Evolutionary conservation across 2,888 invertebrate genomes (phyloP), one percentile per base, ranked within the genome.

Genomic region (Catocala fraxini): DNA sequence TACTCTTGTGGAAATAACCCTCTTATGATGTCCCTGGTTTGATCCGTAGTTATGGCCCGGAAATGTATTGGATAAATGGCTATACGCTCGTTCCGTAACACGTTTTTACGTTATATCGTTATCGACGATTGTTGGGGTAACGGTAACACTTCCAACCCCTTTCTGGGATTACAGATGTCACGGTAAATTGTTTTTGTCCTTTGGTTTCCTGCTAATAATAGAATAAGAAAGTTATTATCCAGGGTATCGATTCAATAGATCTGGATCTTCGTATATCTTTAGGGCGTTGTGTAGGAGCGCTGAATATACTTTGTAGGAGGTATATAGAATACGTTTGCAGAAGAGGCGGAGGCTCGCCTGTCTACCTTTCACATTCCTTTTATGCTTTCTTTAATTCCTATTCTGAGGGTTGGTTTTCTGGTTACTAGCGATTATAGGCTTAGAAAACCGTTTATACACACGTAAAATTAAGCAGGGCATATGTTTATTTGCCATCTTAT

Each of bases 81-180:
- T 25, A 33, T 45, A 55, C 13, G 42, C 10, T 59, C 42, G 9
- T 42, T 47, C 47, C 52, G 47, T 33, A 56, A 56, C 61, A 56
- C 53, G 47, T 57, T 62, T 52, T 56, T 45, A 53, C 42, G 53
- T 42, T 53, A 62, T 62, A 56, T 35, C 52, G 52, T 56, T 62
- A 62, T 52, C 25, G 46, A 10, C 45, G 25, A 46, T 46, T 51
- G 54, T 49, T 15, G 51, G 45, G 51, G 48, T 49, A 54, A 34
- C 54, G 48, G 33, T 34, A 12, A n/a, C 39, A 12, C 6, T 52
- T 12, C 12, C 13, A 25, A 45, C 52, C 52, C 45, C 42, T 52
- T 56, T 56, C 41, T 39, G 47, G 48, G 43, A 56, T 56, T 56
- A 56, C 62, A 53, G 35, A 49, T 56, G 56, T 56, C 42, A 42